These are phyloP conservation scores for Congeria kusceri DNA, from an alignment of 2,888 invertebrate genomes.

Conservation along the genomic window DNA sequence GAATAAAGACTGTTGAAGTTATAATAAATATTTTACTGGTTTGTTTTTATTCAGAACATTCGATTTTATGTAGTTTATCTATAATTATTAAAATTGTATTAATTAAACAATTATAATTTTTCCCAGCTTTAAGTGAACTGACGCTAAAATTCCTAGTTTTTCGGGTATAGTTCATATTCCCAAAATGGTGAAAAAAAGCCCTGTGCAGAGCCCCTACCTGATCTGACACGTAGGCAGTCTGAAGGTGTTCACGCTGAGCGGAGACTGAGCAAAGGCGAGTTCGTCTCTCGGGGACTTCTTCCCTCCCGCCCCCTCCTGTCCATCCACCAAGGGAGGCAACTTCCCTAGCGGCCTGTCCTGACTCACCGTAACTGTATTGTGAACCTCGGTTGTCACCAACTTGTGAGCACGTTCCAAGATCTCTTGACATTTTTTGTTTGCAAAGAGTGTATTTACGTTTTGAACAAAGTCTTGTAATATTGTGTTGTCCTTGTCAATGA, in stretches of 20 bases:
- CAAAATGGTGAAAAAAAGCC: too few relatives aligned
- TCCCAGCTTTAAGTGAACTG: too few relatives aligned
- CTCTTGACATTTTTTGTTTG: slow-evolving; percentile 91
- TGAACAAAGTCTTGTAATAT: slow-evolving; percentile 90
- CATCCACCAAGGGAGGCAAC: slow-evolving; percentile 75
- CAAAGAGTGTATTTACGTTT: slow-evolving; percentile 91
- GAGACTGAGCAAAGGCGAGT: slow-evolving; percentile 64
- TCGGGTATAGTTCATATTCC: too few relatives aligned
- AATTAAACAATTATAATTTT: too few relatives aligned
- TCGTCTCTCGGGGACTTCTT: slow-evolving; percentile 72
- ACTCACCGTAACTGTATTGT: slow-evolving; percentile 87
- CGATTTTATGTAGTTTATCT: too few relatives aligned
- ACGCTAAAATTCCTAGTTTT: too few relatives aligned
- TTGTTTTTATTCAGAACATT: too few relatives aligned
- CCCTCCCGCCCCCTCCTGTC: slow-evolving; percentile 51
- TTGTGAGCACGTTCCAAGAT: slow-evolving; percentile 89
- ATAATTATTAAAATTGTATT: too few relatives aligned
- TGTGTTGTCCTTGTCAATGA: slow-evolving; percentile 71
- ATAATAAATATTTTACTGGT: too few relatives aligned
- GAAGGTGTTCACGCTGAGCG: slow-evolving; percentile 83
- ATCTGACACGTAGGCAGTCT: slow-evolving; percentile 87
- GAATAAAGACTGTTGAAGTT: too few relatives aligned
- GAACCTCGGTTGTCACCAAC: slow-evolving; percentile 93
- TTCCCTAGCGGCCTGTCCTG: slow-evolving; percentile 72
- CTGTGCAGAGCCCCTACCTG: too few relatives aligned